Base-by-base conservation (phyloP, 2,113 vertebrate genomes). In the Puma concolor region DNA sequence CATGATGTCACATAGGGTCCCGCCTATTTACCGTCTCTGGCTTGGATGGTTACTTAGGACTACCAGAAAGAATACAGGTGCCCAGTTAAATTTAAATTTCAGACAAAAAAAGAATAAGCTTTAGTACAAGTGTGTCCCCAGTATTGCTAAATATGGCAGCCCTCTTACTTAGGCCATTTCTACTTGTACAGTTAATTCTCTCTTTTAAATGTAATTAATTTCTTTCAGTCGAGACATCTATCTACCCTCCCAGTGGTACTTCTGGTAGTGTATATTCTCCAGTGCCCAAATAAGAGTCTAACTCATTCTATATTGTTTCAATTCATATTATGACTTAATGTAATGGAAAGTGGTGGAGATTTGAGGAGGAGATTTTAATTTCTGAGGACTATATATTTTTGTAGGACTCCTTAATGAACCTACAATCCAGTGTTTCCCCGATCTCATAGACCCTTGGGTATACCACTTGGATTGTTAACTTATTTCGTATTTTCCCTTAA, bases 401-500 rank as follows among this genome's bases (percentile, higher is more conserved):
- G 1, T 69, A 57, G 74, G 76, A 81, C 64, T 95, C 29, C 17
- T 93, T 36, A 67, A 85, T 50, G 38, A 91, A 36, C n/a, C 90
- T 85, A 29, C 27, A 77, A 17, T 21, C 29, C 80, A 4, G 2
- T 36, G 8, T 33, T 81, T 83, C 82, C 86, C 48, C 69, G 71
- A 33, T 25, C 21, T 81, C 41, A 29, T 64, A 48, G 72, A 76
- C 72, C 7, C 7, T 77, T 48, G 74, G 7, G 23, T 50, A 19
- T 81, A 48, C 38, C 54, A 57, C 72, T 92, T 72, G 5, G 67
- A 41, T 97, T 71, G 81, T 88, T 85, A 85, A 52, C 41, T 82
- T 88, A 50, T 36, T 69, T 81, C 60, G 7, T 79, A 82, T 93
- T 93, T 94, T 93, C 72, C 67, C 88, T 97, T 69, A 54, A 92